Evolutionary conservation across 2,888 invertebrate genomes (phyloP), one percentile per base, ranked within the genome.

Genomic region (Dicyrtoma fusca): DNA sequence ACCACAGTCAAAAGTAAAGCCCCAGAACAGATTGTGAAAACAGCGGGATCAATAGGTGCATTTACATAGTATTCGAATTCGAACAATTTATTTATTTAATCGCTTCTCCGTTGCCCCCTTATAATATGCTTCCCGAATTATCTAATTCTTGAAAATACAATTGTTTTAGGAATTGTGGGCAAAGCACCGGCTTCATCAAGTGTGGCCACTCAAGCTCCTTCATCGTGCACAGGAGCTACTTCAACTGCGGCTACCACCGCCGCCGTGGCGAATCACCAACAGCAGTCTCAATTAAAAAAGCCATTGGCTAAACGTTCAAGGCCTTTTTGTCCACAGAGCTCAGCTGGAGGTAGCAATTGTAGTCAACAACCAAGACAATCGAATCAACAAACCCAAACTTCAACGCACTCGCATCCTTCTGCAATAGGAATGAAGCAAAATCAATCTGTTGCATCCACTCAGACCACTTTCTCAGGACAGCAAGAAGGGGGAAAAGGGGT

Each of bases 361-460:
- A 69, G 59, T 70, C 72, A 71, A 68, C 71, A 75, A 51, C 68
- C 71, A 34, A 26, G 75, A 74, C 76, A 76, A 76, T 76, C 76
- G 25, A 76, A 71, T 59, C 76, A 76, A 72, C 71, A 76, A 69
- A 75, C 72, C 47, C 76, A 73, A 71, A 73, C 79, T 49, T 66
- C 76, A 69, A 64, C 75, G 44, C 69, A 73, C 44, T 73, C 74
- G 17, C 74, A 71, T 71, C 63, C 51, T 21, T 66, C 73, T 45
- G 64, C 62, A 26, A 47, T 47, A n/a, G 44, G 45, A 23, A 68
- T 68, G 61, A 74, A 74, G 34, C 74, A 74, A 45, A 74, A 74
- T 51, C 74, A 74, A 17, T 77, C 80, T n/a, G 78, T 78, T 11
- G 80, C 79, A n/a, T 77, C 78, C 13, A 79, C 79, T 13, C 78